Base-by-base conservation (phyloP, 2,113 vertebrate genomes). In the Hyperoodon ampullatus region DNA sequence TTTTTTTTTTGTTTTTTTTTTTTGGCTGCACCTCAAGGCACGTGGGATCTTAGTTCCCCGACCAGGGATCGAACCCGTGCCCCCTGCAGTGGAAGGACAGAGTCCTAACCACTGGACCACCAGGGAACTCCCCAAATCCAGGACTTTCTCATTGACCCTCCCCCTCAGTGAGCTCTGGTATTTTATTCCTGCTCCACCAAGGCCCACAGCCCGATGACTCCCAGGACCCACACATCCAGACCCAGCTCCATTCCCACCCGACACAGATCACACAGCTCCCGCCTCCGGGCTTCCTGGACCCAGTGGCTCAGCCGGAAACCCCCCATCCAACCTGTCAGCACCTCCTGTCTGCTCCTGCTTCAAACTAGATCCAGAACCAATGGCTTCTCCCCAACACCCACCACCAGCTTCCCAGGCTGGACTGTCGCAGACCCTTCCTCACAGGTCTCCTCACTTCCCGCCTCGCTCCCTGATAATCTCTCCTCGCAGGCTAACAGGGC, bases 361-460 rank as follows among this genome's bases (percentile, higher is more conserved):
- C 53, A n/a, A 35, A 9, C 77, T 80, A 58, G 53, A 58, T n/a
- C n/a, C 53, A 15, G 21, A 80, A 15, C 21, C 7, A 1, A 80
- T 0, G 9, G 33, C 77, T 35, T 53, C 77, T 14, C 53, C 5
- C 35, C 8, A 0, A 18, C 3, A 0, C 60, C 58, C 42, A 2
- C 53, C 28, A 11, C 58, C 10, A 13, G 61, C 28, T 23, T 53
- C 70, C 39, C 47, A 1, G 60, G 58, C 2, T 8, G 65, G 65
- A 35, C 70, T 2, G 2, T 30, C 3, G 0, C 24, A 1, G 35
- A 3, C 18, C 15, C 24, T 55, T 26, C 63, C n/a, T 50, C 24
- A 3, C 3, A 1, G 33, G 23, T 23, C 6, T 47, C 47, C 55
- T 21, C 1, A 6, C 74, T 50, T 71, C 66, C 33, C 13, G 58